A percentile compares a stretch with the other conserved stretches of the same genome.
Conservation (phyloP, 2,888 invertebrate species). For the Cosmia trapezina region DNA sequence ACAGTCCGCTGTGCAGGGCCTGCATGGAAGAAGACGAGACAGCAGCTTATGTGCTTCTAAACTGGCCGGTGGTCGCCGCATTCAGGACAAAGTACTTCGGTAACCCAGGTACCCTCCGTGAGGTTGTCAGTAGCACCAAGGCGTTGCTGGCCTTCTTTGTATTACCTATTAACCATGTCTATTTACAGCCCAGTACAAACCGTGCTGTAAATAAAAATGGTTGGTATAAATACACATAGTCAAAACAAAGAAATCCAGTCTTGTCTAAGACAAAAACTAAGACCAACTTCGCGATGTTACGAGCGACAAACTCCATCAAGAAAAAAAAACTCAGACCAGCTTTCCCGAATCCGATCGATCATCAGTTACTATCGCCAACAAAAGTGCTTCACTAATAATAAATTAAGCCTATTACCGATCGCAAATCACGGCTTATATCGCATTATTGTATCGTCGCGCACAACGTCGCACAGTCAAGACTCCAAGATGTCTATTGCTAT, state of each 20-base stretch:
- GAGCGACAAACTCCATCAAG: conserved; percentile 16
- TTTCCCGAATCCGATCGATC: conserved; percentile 44
- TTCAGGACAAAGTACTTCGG: not conserved
- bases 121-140: not conserved
- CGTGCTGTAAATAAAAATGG: no score
- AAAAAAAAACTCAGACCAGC: conserved; percentile 20
- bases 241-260: conserved; percentile 10
- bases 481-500: conserved; percentile 75
- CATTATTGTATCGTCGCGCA: conserved; percentile 55
- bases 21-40: not conserved
- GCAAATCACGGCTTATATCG: conserved; percentile 61
- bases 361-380: conserved; percentile 62
- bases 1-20: not conserved
- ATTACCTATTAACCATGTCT: no score
- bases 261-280: conserved; percentile 2
- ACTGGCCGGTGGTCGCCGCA: not conserved
- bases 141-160: not conserved
- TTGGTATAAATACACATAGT: not conserved
- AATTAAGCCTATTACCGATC: conserved; percentile 60
- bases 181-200: no score
- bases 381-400: conserved; percentile 57
- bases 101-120: not conserved
- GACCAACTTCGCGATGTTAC: conserved; percentile 24
- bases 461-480: conserved; percentile 44
- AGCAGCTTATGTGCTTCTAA: not conserved